Conservation (phyloP, 2,113 vertebrate species). For the Saguinus midas region DNA sequence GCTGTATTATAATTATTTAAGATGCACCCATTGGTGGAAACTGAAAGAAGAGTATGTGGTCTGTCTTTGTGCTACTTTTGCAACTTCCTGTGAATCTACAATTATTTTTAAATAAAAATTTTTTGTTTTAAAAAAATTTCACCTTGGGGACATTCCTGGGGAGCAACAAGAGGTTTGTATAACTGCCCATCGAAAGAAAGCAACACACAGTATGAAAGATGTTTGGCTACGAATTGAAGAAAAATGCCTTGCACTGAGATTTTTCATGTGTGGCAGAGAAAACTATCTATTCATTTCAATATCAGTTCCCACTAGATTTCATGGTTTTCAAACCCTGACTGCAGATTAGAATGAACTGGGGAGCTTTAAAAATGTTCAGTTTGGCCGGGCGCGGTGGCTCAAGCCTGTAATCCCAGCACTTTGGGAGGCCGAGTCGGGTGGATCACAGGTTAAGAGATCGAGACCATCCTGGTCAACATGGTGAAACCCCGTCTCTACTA, state of each 20-base stretch:
- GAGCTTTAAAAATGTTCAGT: neutral
- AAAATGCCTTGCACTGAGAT: neutral
- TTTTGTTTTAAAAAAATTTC: neutral
- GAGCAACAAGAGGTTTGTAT: neutral
- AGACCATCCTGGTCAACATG: too few relatives aligned
- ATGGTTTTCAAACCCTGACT: conserved; percentile 7
- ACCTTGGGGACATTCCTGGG: neutral
- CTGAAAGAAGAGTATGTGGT: neutral
- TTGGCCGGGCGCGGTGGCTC: too few relatives aligned
- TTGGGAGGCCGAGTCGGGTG: too few relatives aligned
- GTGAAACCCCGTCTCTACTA: too few relatives aligned
- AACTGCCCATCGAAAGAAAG: neutral
- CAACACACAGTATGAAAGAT: neutral
- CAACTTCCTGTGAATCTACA: neutral
- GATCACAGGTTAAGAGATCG: too few relatives aligned
- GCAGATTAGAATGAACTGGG: neutral
- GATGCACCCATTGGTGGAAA: neutral
- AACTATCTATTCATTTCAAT: neutral
- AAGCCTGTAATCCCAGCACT: too few relatives aligned
- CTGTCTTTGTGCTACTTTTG: neutral
- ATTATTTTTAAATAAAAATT: conserved; percentile 22
- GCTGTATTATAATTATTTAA: neutral
- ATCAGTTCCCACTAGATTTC: neutral
- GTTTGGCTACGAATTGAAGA: neutral
- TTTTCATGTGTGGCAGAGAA: neutral